A percentile compares a stretch with the other conserved stretches of the same genome.
Conservation (phyloP, 2,888 invertebrate species). For the Abrostola tripartita region DNA sequence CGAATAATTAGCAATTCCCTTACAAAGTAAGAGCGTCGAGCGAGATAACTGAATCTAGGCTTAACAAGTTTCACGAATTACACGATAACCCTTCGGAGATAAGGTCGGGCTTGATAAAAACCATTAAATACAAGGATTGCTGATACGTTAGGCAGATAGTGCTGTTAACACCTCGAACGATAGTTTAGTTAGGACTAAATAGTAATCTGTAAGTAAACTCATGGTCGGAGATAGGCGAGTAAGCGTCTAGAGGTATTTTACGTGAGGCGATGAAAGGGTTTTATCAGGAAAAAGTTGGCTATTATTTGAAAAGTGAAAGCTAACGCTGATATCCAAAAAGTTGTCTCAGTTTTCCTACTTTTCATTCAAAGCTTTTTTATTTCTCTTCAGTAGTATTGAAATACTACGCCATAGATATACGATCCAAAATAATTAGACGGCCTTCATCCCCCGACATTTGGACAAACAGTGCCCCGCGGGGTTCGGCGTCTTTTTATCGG, state of each 20-base stretch:
- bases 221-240: slow-evolving; percentile 26
- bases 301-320: too few relatives aligned
- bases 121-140: slow-evolving; percentile 54
- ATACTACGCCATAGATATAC: slow-evolving; percentile 57
- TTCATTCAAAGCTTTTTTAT: too few relatives aligned
- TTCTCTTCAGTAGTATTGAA: too few relatives aligned
- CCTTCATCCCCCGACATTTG: slow-evolving; percentile 81
- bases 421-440: slow-evolving; percentile 80
- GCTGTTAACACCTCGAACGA: slow-evolving; percentile 41
- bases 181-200: slow-evolving; percentile 32
- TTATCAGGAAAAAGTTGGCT: too few relatives aligned
- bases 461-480: slow-evolving; percentile 80
- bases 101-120: slow-evolving; percentile 49
- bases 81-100: slow-evolving; percentile 58
- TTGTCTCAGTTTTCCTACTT: too few relatives aligned
- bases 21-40: slow-evolving; percentile 60
- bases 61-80: slow-evolving; percentile 76
- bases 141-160: slow-evolving; percentile 42
- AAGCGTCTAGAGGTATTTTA: not conserved
- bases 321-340: too few relatives aligned
- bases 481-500: slow-evolving; percentile 85
- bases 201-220: slow-evolving; percentile 41
- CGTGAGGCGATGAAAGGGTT: not conserved
- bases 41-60: slow-evolving; percentile 76
- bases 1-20: slow-evolving; percentile 79